A percentile compares a stretch with the other conserved stretches of the same genome.
These are phyloP conservation scores for Myotis findleyi DNA, from an alignment of 2,797 vertebrate species.

Conservation along the genomic window DNA sequence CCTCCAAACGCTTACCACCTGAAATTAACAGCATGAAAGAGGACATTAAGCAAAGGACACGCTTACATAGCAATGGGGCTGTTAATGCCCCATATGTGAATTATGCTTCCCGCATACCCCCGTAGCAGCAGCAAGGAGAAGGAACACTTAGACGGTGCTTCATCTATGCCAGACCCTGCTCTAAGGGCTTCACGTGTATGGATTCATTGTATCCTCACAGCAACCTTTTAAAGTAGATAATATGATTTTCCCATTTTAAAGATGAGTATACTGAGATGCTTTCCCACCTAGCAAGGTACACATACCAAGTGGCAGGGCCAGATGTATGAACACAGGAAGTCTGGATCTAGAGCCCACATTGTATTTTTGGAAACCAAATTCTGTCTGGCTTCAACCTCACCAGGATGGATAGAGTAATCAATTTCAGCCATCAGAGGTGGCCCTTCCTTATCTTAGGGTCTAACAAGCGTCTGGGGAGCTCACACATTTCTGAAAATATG, in stretches of 20 bases:
- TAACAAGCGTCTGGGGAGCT: background rate
- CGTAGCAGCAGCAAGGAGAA: background rate
- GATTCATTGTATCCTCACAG: background rate
- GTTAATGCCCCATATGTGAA: rapidly evolving
- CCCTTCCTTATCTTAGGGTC: background rate
- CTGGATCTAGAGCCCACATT: background rate
- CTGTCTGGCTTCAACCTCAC: background rate
- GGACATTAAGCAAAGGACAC: background rate
- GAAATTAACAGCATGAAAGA: background rate
- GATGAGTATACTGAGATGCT: background rate
- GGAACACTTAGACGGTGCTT: background rate
- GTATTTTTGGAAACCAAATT: background rate
- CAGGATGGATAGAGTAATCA: background rate
- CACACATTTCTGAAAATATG: background rate
- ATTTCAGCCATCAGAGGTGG: background rate
- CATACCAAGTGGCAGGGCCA: background rate
- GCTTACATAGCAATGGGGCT: no score
- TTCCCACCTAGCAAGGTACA: background rate
- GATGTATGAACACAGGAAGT: background rate
- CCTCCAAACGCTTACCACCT: background rate
- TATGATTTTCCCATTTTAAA: background rate
- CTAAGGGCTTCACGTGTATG: background rate
- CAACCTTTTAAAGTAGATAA: background rate
- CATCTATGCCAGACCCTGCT: background rate
- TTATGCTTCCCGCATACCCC: no score